phyloP scores from a whole-genome alignment of 2,888 invertebrate genomes.

The Penaeus monodon region DNA sequence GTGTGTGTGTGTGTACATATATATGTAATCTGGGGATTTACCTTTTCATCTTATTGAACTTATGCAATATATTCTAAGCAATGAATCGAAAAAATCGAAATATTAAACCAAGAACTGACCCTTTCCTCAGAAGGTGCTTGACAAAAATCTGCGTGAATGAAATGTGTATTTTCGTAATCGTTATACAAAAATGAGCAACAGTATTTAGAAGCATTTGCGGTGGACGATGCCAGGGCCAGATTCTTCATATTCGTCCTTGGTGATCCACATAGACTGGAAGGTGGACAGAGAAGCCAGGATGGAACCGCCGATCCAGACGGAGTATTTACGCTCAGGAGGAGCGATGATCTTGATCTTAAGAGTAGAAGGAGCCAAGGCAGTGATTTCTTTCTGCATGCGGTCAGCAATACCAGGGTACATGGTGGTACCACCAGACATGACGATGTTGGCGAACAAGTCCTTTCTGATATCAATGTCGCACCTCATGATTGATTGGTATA shows the following conservation, averaged over 20 bases:
- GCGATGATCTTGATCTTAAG: constrained; percentile 96
- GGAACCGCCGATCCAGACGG: constrained; percentile 92
- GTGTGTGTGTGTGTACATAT: no score
- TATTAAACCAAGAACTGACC: no score
- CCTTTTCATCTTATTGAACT: no score
- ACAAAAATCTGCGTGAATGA: no score
- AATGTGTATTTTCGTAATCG: no score
- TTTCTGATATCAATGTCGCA: constrained; percentile 68
- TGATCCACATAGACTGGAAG: constrained; percentile 94
- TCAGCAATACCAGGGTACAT: constrained; percentile 94
- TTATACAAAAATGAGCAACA: no score
- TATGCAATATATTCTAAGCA: no score
- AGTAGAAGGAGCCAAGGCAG: constrained; percentile 78
- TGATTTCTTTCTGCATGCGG: constrained; percentile 91
- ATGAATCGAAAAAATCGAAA: no score
- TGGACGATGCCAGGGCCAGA: constrained; percentile 77
- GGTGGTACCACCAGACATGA: constrained; percentile 89
- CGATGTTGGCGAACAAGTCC: constrained; percentile 67
- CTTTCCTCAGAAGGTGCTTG: no score
- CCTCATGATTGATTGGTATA: constrained; percentile 67
- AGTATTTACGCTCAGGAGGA: constrained; percentile 90
- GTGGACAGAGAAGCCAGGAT: constrained; percentile 89
- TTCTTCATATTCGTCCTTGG: constrained; percentile 90
- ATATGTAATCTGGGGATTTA: no score
- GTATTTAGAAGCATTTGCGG: constrained; percentile 72